Conservation (phyloP, 2,888 invertebrate genomes). For the Drosophila putrida region DNA sequence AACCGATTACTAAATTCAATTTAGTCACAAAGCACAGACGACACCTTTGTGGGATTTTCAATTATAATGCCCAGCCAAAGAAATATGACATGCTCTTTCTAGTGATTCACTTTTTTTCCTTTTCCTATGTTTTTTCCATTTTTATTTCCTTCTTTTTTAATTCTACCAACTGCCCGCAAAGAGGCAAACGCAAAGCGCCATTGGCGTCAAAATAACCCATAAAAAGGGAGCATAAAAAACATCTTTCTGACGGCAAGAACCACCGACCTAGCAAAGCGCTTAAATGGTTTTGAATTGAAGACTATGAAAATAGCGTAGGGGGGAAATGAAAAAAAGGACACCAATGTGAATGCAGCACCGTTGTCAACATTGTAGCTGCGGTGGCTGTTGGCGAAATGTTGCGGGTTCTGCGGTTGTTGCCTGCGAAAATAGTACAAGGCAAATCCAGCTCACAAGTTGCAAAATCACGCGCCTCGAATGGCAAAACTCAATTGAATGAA, state of each 20-base stretch:
- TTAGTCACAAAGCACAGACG: slow-evolving; percentile 77
- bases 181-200: slow-evolving; percentile 68
- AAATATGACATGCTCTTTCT: slow-evolving; percentile 64
- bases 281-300: slow-evolving; percentile 78
- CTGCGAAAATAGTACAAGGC: slow-evolving; percentile 64
- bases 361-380: slow-evolving; percentile 77
- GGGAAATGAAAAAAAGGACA: slow-evolving; percentile 19
- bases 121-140: not conserved
- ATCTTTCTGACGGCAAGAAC: slow-evolving; percentile 38
- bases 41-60: slow-evolving; percentile 79
- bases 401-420: slow-evolving; percentile 50
- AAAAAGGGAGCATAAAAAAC: slow-evolving; percentile 51
- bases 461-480: slow-evolving; percentile 76
- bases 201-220: slow-evolving; percentile 74
- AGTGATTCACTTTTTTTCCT: slow-evolving; percentile 15
- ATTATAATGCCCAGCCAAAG: slow-evolving; percentile 71
- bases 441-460: slow-evolving; percentile 76
- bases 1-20: slow-evolving; percentile 78
- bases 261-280: slow-evolving; percentile 65
- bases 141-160: slow-evolving; percentile 11
- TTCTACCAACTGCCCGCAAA: slow-evolving; percentile 38
- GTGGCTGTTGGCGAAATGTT: slow-evolving; percentile 57
- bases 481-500: slow-evolving; percentile 72
- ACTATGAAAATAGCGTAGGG: slow-evolving; percentile 29
- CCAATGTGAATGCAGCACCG: slow-evolving; percentile 23